Base-by-base conservation (phyloP, 2,888 invertebrate species). In the Chironomus riparius region DNA sequence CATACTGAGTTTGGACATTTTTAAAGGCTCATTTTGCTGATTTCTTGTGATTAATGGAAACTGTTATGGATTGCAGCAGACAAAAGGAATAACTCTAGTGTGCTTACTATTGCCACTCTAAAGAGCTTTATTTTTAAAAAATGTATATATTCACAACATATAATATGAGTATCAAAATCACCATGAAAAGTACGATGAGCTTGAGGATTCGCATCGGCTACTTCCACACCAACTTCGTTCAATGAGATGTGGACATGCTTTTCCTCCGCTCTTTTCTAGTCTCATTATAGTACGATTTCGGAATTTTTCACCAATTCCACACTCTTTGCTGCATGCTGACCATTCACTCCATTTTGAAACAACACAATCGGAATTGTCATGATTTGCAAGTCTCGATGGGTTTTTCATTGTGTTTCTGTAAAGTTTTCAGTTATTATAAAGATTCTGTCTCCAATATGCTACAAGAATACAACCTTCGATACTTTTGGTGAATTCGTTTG, bases 191-290 rank as follows among this genome's bases (percentile, higher is more conserved):
- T 38, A 38, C 2, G 38, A 38, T 38, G 38, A 38, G 38, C 38
- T 38, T 38, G 38, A 38, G 38, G 71, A 24, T 50, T 71, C 21
- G 22, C 71, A 71, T 71, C 56, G 15, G 4, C 15, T 15, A 78
- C 92, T 91, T 77, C 94, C 94, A 82, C 95, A 95, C 94, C 95
- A 95, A 81, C 93, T 90, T 18, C 93, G 92, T 81, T 94, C 92
- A 78, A 91, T 88, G 76, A 95, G 87, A 12, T 93, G 91, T 5
- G 94, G 94, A 85, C 97, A 97, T 5, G 90, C 87, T 38, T 88
- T 86, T 10, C 96, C 96, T 13, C 93, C 94, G 13, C 92, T 87
- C 77, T 92, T 87, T 76, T 93, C 90, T 79, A 92, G 90, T 80
- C 91, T 90, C 79, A 91, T 84, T 76, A 96, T 89, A 79, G 90